Evolutionary conservation across 1,140 invertebrate genomes (phyloP), one percentile per base, ranked within the genome.

Genomic region (Megalonaias nervosa): DNA sequence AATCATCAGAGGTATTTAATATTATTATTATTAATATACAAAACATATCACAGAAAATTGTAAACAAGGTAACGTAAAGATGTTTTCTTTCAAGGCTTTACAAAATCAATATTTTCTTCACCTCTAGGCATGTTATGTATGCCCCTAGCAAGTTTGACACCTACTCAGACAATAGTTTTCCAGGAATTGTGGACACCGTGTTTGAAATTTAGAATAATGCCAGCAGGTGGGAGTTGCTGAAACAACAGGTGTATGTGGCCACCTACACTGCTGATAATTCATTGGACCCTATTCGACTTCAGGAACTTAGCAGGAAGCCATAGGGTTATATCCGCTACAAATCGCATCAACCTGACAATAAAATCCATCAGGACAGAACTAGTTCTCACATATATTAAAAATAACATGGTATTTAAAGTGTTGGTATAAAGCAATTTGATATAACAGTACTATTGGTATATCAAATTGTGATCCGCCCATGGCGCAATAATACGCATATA

Each of bases 111-210:
- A 19, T 61, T 61, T 74, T 67, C 16, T 55, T 59, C 19, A 16
- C 31, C 16, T 79, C 76, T 69, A 83, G 80, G 66, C 80, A 81
- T 26, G 74, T 83, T 0, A 75, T 83, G 70, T 83, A 77, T 80
- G 79, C 80, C 19, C 79, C 82, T 1, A 81, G 75, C 58, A 64
- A 69, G 19, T 78, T 75, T 59, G 80, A 83, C 57, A 23, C 61
- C 15, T 83, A 83, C 55, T 71, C 71, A 2, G 81, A 83, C 64
- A 79, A 79, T 58, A 75, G 74, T 66, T 81, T 81, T 60, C 82
- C 80, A 2, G 80, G 80, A 16, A 79, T 83, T 17, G 70, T 71
- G 4, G 82, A 81, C 55, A 77, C 77, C 4, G 81, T 83, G 79
- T 57, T 23, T 23, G 77, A 81, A 23, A 83, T 81, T 14, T 48